Base-by-base conservation (phyloP, 1,140 invertebrate genomes). In the Bombus waltoni region DNA sequence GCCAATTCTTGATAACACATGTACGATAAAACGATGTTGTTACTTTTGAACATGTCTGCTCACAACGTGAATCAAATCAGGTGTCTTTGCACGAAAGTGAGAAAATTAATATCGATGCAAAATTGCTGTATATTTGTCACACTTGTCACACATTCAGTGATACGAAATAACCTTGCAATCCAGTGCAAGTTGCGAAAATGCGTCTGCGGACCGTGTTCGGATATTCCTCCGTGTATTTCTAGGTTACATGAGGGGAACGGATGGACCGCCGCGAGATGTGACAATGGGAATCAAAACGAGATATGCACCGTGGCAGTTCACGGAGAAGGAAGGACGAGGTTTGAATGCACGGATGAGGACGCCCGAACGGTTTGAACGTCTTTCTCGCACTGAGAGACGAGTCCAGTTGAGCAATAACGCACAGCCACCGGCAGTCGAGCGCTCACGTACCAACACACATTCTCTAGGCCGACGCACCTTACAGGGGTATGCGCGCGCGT, bases 291-390 rank as follows among this genome's bases (percentile, higher is more conserved):
- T 25, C 25, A 57, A 65, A 44, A 40, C 57, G n/a, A 11, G 57
- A 53, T 80, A 44, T 74, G 8, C 22, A 38, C 18, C 32, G 18
- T 83, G 40, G 68, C 53, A 53, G 80, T 74, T 22, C 25, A 47
- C 66, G 42, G 68, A n/a, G 25, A 22, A 65, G 53, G 42, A 66
- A 75, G 38, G 42, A 75, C 79, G 38, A 72, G 35, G 13, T 53
- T 68, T 28, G 79, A 80, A 47, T 70, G 71, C 81, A 80, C 81
- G 81, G 65, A 89, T 85, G 40, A 79, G 66, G 35, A 85, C 88
- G 66, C 53, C 91, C 89, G 91, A 88, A 88, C 91, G 83, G 90
- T 83, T 42, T 91, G 90, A 92, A 90, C 88, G 91, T 93, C 77
- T 89, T 89, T 88, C 89, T 90, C 72, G 85, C 81, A 92, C 92